These are phyloP conservation scores for Parnassius smintheus DNA, from an alignment of 2,888 invertebrate species.

Conservation along the genomic window DNA sequence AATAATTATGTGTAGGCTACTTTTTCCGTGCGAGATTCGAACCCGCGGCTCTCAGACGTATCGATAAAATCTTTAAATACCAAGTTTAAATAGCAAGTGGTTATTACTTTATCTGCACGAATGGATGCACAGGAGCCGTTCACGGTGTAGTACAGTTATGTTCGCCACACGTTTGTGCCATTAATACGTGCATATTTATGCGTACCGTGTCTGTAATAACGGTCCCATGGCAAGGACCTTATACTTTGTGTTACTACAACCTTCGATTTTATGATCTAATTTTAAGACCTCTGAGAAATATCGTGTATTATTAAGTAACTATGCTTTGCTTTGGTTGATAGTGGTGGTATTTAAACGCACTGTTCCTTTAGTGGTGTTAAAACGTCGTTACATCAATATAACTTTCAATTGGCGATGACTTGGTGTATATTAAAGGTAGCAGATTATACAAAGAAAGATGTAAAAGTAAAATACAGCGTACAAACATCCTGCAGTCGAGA, in stretches of 20 bases:
- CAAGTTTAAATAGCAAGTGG: conserved; percentile 29
- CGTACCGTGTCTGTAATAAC: conserved; percentile 71
- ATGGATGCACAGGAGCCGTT: conserved; percentile 44
- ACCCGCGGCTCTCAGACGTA: background rate
- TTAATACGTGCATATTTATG: conserved; percentile 77
- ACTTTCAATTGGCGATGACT: no score
- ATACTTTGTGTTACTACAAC: conserved; percentile 50
- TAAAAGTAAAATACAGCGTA: no score
- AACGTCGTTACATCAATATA: no score
- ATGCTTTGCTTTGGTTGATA: no score
- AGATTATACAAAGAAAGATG: no score
- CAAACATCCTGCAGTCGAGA: no score
- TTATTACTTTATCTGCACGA: conserved; percentile 37
- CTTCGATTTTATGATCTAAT: conserved; percentile 30
- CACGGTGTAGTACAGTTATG: conserved; percentile 71
- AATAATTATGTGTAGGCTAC: no score
- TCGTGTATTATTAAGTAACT: no score
- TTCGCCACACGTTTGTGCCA: conserved; percentile 62
- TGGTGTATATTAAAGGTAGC: no score
- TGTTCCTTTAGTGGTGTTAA: no score
- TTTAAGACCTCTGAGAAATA: conserved; percentile 30
- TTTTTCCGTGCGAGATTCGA: no score
- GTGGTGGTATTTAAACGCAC: no score
- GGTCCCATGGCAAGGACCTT: conserved; percentile 65
- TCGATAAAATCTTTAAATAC: conserved; percentile 36